Base-by-base conservation (phyloP, 2,113 vertebrate species). In the Podarcis muralis region DNA sequence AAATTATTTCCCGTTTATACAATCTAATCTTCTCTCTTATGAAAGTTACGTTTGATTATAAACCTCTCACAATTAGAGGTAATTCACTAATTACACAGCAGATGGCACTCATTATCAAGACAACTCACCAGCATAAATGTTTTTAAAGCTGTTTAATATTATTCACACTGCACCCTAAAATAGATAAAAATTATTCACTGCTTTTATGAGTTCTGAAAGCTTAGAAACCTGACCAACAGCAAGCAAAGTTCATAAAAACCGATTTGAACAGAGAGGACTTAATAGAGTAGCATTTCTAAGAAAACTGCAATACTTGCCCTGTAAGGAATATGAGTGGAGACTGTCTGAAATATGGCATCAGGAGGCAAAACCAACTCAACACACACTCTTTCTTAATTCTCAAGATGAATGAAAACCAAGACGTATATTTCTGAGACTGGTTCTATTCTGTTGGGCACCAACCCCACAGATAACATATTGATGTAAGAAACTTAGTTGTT, bases 41-140 rank as follows among this genome's bases (percentile, higher is more conserved):
- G 2, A 74, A 59, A 11, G 5, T 43, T 2, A 74, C 77, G 59
- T 82, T 71, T 2, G 32, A 65, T 69, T 83, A 62, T 53, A 82
- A 57, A 40, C 3, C 35, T 12, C 69, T 66, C 32, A 80, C 72
- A 43, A 90, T 88, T 6, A 74, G 77, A 0, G 92, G 95, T 85
- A 97, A 93, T 96, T 92, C 85, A 88, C 91, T 93, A 93, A 90
- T 79, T 4, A 48, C 3, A 95, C 97, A 96, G 96, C 93, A 97
- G 97, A 94, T 96, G 97, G 97, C 96, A 96, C 84, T 89, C 96
- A 87, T 92, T 62, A 90, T 32, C 94, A 96, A 95, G 85, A n/a
- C 92, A 95, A 93, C 93, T 94, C 62, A 91, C 72, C n/a, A 71
- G 3, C 27, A 71, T 71, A 74, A 74, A 74, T 74, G 30, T 35